phyloP scores from a whole-genome alignment of 2,888 invertebrate genomes.

The Epiperipatus broadwayi region DNA sequence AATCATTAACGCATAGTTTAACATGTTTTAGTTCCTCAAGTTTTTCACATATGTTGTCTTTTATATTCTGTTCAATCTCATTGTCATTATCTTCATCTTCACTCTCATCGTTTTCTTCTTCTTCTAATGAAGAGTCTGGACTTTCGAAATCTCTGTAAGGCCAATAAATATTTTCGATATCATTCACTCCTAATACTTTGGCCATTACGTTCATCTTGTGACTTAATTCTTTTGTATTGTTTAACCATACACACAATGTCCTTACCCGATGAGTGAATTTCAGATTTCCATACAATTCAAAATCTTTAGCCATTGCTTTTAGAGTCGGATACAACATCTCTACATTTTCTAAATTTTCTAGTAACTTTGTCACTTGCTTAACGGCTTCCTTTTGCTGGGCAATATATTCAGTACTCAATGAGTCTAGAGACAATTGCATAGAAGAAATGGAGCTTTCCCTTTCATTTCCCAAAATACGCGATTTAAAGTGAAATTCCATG shows the following conservation, averaged over 20 bases:
- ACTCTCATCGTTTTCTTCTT: neutral
- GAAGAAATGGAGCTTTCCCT: too few species aligned
- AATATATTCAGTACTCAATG: slow-evolving; percentile 28
- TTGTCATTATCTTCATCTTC: neutral
- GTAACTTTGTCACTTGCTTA: slow-evolving; percentile 47
- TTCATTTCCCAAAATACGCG: too few species aligned
- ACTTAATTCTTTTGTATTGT: slow-evolving; percentile 62
- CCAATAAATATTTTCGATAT: slow-evolving; percentile 23
- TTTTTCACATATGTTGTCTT: too few species aligned
- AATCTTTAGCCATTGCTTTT: slow-evolving; percentile 51
- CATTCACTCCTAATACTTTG: slow-evolving; percentile 24
- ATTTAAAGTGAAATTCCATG: slow-evolving; percentile 45
- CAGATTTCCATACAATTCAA: slow-evolving; percentile 45
- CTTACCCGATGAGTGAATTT: slow-evolving; percentile 47
- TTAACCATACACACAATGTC: slow-evolving; percentile 78
- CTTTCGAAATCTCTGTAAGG: slow-evolving; percentile 22
- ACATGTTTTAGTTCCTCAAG: too few species aligned
- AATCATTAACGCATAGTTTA: too few species aligned
- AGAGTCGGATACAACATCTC: slow-evolving; percentile 65
- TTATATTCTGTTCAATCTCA: too few species aligned
- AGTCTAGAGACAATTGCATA: too few species aligned
- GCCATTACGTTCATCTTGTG: slow-evolving; percentile 49
- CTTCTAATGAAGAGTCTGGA: neutral
- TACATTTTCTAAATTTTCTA: slow-evolving; percentile 51
- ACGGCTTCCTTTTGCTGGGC: slow-evolving; percentile 52